A percentile compares a stretch with the other conserved stretches of the same genome.
Evolutionary conservation across 2,888 invertebrate genomes (phyloP).

Genomic region (Phortica okadai): DNA sequence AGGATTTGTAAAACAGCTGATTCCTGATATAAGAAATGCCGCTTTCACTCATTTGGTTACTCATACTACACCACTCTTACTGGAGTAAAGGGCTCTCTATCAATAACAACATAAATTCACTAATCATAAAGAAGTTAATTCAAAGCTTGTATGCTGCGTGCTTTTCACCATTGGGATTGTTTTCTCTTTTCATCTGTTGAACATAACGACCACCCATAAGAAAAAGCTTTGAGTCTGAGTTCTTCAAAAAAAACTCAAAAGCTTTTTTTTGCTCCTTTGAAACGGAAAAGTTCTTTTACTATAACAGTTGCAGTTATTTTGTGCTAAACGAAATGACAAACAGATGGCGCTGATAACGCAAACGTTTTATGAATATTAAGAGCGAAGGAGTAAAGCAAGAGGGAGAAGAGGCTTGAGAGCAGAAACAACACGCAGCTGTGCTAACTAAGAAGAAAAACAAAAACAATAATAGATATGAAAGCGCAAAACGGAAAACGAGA

Average conservation of each 20-base stretch:
- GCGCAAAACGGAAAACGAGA: not conserved
- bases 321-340: not conserved
- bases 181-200: too few species aligned
- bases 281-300: not conserved
- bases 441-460: not conserved
- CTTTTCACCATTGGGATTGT: too few species aligned
- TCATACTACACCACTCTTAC: too few species aligned
- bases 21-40: not conserved
- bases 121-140: too few species aligned
- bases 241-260: not conserved
- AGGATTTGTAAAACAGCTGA: slow-evolving; percentile 6
- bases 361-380: not conserved
- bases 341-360: slow-evolving; percentile 14
- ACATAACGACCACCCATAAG: too few species aligned
- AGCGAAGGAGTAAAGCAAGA: not conserved
- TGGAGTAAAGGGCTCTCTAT: too few species aligned
- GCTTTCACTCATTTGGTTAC: too few species aligned
- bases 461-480: not conserved
- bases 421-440: not conserved
- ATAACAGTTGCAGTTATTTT: not conserved
- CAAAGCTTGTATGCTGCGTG: too few species aligned
- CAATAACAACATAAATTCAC: too few species aligned
- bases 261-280: not conserved
- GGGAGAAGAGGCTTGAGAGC: not conserved
- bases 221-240: too few species aligned